Evolutionary conservation across 2,797 vertebrate genomes (phyloP).

Genomic region (Schizothorax lantsangensis): DNA sequence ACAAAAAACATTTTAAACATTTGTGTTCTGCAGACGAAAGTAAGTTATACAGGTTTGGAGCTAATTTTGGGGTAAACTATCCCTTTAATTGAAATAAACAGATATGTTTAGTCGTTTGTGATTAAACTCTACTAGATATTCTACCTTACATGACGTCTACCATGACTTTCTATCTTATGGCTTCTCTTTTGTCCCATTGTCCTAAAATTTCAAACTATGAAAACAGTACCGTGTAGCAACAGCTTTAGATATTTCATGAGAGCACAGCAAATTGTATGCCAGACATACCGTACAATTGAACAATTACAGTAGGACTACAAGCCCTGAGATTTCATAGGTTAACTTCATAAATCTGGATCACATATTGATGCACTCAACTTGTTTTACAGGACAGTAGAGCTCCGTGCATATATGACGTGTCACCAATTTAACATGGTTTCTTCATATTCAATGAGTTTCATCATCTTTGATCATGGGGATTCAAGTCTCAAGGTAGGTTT

Average conservation of each 20-base stretch:
- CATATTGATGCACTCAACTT: slow-evolving; percentile 55
- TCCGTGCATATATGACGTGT: slow-evolving; percentile 65
- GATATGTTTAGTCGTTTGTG: neutral
- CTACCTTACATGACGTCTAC: neutral
- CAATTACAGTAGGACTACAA: slow-evolving; percentile 65
- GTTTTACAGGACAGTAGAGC: slow-evolving; percentile 54
- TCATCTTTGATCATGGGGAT: slow-evolving; percentile 19
- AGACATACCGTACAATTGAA: slow-evolving; percentile 54
- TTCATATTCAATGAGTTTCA: slow-evolving; percentile 38
- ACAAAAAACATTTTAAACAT: neutral
- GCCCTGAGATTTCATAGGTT: slow-evolving; percentile 73
- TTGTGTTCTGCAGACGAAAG: neutral
- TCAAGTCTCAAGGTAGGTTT: neutral
- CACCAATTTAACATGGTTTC: slow-evolving; percentile 33
- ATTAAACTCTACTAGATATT: slow-evolving; percentile 31
- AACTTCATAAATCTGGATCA: slow-evolving; percentile 62
- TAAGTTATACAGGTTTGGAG: no score
- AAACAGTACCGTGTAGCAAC: slow-evolving; percentile 27
- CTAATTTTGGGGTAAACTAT: neutral
- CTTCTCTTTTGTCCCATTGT: slow-evolving; percentile 64
- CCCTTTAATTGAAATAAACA: neutral
- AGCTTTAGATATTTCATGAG: slow-evolving; percentile 54
- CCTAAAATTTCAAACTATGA: slow-evolving; percentile 41
- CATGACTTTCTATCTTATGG: slow-evolving; percentile 60
- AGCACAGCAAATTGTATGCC: slow-evolving; percentile 63